These are phyloP conservation scores for Alectoris magna DNA, from an alignment of 2,797 vertebrate species.

Conservation along the genomic window DNA sequence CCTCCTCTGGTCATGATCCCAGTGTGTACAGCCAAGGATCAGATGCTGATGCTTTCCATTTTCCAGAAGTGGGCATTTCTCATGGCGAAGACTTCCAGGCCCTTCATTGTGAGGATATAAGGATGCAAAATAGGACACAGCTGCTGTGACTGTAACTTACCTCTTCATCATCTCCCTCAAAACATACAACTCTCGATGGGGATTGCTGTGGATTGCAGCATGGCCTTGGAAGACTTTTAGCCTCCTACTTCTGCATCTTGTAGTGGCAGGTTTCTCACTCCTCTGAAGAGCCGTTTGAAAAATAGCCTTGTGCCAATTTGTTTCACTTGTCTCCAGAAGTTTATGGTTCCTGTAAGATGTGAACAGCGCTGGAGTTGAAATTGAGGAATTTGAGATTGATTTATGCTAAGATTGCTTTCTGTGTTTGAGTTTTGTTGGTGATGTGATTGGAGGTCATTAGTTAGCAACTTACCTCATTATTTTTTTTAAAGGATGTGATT, in stretches of 20 bases:
- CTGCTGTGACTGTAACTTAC: background rate
- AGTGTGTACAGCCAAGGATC: fast-evolving
- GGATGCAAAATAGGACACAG: background rate
- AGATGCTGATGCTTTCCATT: background rate
- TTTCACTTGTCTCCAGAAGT: background rate
- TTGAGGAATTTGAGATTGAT: background rate
- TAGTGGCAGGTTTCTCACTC: background rate
- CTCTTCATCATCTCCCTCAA: background rate
- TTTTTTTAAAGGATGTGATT: background rate
- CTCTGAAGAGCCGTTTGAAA: background rate
- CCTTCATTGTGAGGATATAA: background rate
- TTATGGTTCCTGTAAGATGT: background rate
- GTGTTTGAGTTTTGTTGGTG: background rate
- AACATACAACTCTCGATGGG: background rate
- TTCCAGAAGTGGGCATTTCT: background rate
- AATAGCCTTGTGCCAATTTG: background rate
- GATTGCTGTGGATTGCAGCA: background rate
- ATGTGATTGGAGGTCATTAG: background rate
- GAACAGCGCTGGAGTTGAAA: background rate
- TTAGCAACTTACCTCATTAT: background rate
- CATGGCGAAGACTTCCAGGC: background rate
- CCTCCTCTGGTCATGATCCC: background rate
- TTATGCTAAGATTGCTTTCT: background rate
- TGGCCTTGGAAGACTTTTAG: background rate
- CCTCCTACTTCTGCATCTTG: background rate